Percentiles rank a stretch among this genome's conserved stretches.
These are phyloP conservation scores for Micrastur ruficollis DNA, from an alignment of 2,797 vertebrate species.

Conservation along the genomic window DNA sequence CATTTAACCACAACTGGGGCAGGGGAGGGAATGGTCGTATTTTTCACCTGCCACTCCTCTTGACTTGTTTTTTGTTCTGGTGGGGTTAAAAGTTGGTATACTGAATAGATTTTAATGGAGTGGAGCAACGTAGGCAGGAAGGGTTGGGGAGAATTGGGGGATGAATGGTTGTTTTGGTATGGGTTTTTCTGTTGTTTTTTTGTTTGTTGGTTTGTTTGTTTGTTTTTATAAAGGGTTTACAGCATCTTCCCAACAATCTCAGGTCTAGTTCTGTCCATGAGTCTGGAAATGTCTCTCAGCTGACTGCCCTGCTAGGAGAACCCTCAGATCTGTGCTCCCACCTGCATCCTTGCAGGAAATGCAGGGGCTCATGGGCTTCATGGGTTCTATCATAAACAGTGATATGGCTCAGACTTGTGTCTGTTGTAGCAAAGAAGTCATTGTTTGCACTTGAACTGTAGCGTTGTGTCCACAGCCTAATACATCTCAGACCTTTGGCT, in stretches of 20 bases:
- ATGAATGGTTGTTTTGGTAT: background rate
- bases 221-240: background rate
- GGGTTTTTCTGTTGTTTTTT: background rate
- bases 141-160: background rate
- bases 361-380: background rate
- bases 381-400: rapidly evolving
- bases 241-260: background rate
- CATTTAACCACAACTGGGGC: background rate
- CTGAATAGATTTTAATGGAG: background rate
- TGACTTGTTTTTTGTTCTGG: background rate
- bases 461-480: background rate
- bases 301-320: background rate
- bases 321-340: background rate
- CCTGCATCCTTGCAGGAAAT: background rate
- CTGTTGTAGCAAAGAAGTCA: background rate
- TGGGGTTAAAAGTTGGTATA: background rate
- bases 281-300: background rate
- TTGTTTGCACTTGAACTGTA: background rate
- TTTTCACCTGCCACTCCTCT: background rate
- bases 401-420: background rate
- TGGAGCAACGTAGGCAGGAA: background rate
- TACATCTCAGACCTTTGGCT: background rate
- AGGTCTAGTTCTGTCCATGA: background rate
- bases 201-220: background rate
- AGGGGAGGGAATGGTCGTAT: background rate